A percentile compares a stretch with the other conserved stretches of the same genome.
phyloP scores from a whole-genome alignment of 2,797 vertebrate genomes.

The Sylvilagus floridanus region DNA sequence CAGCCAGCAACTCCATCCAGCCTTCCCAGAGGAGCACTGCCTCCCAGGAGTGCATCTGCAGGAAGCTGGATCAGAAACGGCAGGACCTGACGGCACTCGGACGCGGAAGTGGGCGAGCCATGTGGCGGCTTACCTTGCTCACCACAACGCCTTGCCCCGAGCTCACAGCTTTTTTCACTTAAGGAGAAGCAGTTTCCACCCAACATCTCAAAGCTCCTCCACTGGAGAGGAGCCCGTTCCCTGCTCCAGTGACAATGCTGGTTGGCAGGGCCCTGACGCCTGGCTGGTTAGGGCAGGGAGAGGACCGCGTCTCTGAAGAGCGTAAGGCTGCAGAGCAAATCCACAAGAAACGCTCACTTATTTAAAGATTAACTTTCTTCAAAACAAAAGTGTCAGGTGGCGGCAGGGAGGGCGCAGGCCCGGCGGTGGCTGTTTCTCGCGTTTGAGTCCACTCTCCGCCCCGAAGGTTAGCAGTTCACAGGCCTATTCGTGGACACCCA shows the following conservation, averaged over 20 bases:
- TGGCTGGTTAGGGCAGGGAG: neutral
- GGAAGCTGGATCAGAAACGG: too few species aligned
- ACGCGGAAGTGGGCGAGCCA: too few species aligned
- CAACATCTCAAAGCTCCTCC: neutral
- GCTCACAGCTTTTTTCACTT: neutral
- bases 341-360: neutral
- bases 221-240: neutral
- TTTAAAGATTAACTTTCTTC: slow-evolving; percentile 39
- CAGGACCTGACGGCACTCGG: too few species aligned
- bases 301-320: neutral
- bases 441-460: neutral
- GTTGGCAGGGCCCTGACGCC: too few species aligned
- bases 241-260: neutral
- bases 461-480: neutral
- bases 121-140: too few species aligned
- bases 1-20: too few species aligned
- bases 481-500: neutral
- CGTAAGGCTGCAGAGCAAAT: neutral
- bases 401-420: too few species aligned
- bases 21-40: too few species aligned
- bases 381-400: neutral
- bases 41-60: too few species aligned
- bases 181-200: neutral
- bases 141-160: neutral
- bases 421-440: neutral